Percentiles rank a stretch among this genome's conserved stretches.
Evolutionary conservation across 2,113 vertebrate genomes (phyloP).

Genomic region (Amia ocellicauda): DNA sequence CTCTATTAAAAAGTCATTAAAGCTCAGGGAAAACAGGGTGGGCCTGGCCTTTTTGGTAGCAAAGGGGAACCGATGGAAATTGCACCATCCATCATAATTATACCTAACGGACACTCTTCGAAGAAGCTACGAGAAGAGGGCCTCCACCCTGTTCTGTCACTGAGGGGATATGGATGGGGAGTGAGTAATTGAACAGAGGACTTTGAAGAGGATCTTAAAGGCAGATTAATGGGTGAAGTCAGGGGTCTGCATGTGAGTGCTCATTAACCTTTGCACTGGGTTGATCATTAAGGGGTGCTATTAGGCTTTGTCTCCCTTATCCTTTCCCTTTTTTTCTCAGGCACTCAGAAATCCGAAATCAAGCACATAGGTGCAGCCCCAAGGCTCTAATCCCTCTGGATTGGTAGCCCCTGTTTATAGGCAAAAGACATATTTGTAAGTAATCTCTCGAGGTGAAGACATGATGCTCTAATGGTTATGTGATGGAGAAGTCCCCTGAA

Average conservation of each 20-base stretch:
- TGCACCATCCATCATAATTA: slow-evolving; percentile 75
- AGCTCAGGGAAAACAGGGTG: slow-evolving; percentile 52
- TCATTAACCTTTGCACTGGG: background rate
- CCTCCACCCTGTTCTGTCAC: slow-evolving; percentile 20
- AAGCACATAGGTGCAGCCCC: too few species aligned
- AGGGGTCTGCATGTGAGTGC: background rate
- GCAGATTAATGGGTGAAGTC: background rate
- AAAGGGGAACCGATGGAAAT: slow-evolving; percentile 61
- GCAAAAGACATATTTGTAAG: too few species aligned
- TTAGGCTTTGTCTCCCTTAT: too few species aligned
- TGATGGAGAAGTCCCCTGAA: too few species aligned
- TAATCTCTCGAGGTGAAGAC: too few species aligned
- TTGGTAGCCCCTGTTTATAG: too few species aligned
- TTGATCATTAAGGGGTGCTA: background rate
- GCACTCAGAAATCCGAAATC: too few species aligned
- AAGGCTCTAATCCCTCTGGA: too few species aligned
- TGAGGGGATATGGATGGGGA: background rate
- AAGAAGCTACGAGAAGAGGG: slow-evolving; percentile 1
- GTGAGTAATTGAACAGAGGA: background rate
- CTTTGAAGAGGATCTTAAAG: background rate
- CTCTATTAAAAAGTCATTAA: slow-evolving; percentile 75
- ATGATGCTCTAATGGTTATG: too few species aligned
- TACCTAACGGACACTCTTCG: slow-evolving; percentile 49
- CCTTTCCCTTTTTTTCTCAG: too few species aligned
- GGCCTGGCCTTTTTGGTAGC: slow-evolving; percentile 51